Percentiles rank a stretch among this genome's conserved stretches.
These are phyloP conservation scores for Onthophagus taurus DNA, from an alignment of 1,140 invertebrate genomes.

Conservation along the genomic window DNA sequence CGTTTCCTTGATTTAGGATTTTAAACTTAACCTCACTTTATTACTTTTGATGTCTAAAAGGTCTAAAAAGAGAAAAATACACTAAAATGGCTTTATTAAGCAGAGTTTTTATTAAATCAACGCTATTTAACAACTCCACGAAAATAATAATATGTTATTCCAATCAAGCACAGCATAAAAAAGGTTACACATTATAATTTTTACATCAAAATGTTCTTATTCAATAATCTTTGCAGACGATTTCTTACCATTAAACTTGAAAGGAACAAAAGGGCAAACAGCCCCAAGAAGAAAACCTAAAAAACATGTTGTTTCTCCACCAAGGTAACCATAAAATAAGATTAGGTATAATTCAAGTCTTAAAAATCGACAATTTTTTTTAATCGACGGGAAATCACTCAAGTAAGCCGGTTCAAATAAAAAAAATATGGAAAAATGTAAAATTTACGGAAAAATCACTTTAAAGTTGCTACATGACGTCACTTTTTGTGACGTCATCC, in stretches of 20 bases:
- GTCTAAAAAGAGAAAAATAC: no score
- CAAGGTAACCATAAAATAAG: conserved; percentile 18
- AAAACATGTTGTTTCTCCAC: conserved; percentile 21
- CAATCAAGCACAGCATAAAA: not conserved
- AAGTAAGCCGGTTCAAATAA: no score
- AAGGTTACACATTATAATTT: conserved; percentile 1
- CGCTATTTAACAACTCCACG: not conserved
- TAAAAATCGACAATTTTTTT: not conserved
- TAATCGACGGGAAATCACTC: no score
- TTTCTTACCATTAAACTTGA: conserved; percentile 29
- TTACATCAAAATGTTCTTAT: no score
- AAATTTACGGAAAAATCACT: no score
- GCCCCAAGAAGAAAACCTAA: conserved; percentile 9
- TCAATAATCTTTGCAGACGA: conserved; percentile 10
- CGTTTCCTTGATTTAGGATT: no score
- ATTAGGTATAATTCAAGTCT: not conserved
- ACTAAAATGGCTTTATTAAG: conserved; percentile 4
- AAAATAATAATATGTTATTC: conserved; percentile 1
- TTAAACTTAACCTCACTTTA: no score
- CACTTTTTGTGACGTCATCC: no score
- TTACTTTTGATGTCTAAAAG: no score
- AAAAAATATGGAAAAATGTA: no score
- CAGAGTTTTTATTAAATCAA: not conserved
- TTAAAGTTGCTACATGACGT: no score
- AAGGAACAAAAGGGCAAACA: conserved; percentile 19